Conservation (phyloP, 2,113 vertebrate species). For the Notechis scutatus region DNA sequence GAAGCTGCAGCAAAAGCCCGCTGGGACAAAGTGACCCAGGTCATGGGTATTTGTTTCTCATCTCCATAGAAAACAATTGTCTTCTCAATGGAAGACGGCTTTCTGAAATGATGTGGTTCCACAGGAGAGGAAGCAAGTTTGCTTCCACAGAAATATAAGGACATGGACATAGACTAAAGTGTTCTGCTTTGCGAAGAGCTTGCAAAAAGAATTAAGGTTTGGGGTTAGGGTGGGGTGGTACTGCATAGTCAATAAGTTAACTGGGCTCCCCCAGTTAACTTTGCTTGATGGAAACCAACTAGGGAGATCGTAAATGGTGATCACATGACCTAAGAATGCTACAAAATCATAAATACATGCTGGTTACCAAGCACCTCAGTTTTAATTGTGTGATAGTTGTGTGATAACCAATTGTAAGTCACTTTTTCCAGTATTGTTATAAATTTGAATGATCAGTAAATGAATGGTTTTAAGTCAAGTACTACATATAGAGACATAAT, state of each 20-base stretch:
- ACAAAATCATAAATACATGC: background rate
- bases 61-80: slow-evolving; percentile 82
- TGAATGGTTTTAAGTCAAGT: background rate
- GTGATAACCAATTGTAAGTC: background rate
- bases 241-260: background rate
- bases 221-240: background rate
- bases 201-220: background rate
- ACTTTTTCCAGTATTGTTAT: background rate
- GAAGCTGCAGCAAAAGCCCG: slow-evolving; percentile 77
- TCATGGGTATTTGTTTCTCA: slow-evolving; percentile 86
- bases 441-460: background rate
- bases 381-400: background rate
- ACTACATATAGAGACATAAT: background rate
- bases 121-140: slow-evolving; percentile 63
- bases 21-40: slow-evolving; percentile 77
- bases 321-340: background rate
- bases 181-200: background rate
- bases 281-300: background rate
- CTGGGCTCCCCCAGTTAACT: background rate
- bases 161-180: slow-evolving; percentile 17
- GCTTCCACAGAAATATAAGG: slow-evolving; percentile 58
- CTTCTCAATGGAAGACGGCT: slow-evolving; percentile 78
- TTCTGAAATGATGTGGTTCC: slow-evolving; percentile 71
- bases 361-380: background rate
- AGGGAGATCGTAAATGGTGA: background rate